Base-by-base conservation (phyloP, 2,888 invertebrate species). In the Orchesellides sinensis region DNA sequence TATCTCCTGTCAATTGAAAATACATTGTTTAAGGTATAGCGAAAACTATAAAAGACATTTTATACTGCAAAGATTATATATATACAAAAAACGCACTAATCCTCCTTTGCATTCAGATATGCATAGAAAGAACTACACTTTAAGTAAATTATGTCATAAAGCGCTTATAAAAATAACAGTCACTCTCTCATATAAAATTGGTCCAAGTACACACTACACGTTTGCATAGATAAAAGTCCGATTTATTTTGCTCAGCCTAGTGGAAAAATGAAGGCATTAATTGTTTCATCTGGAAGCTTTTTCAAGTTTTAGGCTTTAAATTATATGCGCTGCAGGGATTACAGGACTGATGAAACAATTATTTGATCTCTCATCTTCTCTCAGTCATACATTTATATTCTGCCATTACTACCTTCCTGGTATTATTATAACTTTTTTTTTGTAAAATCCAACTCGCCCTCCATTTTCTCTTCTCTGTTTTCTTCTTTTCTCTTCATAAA, bases 201-300 rank as follows among this genome's bases (percentile, higher is more conserved):
- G n/a, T n/a, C n/a, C n/a, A n/a, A n/a, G n/a, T n/a, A n/a, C n/a
- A n/a, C n/a, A n/a, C n/a, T n/a, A n/a, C n/a, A n/a, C n/a, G n/a
- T 54, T 23, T 21, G 21, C 23, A 27, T 6, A 59, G 59, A 63
- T 35, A 63, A 19, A 63, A 78, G 77, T 61, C 83, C 85, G 87
- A 87, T 88, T 87, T 87, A 88, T 85, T 87, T 85, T 86, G 88
- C 87, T 87, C 87, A 87, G 85, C 87, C 84, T 81, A 80, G 84
- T 85, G 88, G 87, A 88, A 87, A 88, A 88, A 88, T 88, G 87
- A 83, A 85, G 87, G 87, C 88, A 88, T 88, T 88, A 88, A 88
- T 88, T 88, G 88, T 88, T 88, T 87, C 88, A 87, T 87, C 84
- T 86, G 83, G 86, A 84, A 87, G 86, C 84, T 86, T 86, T 87